Conservation (phyloP, 2,797 vertebrate genomes). For the Gymnodraco acuticeps region DNA sequence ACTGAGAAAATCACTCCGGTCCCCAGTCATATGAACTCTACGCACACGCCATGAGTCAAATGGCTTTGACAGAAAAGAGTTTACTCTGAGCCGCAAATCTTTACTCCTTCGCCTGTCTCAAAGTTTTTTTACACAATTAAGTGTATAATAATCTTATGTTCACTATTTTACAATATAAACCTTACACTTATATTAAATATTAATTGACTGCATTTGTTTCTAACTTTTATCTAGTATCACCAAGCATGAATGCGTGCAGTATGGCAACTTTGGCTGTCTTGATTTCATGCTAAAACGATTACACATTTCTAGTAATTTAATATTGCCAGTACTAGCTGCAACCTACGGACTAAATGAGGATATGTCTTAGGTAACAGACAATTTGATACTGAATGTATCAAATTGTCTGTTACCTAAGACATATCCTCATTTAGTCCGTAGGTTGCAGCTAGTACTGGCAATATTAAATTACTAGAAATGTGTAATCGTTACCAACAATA, state of each 20-base stretch:
- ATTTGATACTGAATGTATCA: too few species aligned
- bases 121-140: background rate
- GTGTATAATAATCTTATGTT: conserved; percentile 43
- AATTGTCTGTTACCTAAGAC: background rate
- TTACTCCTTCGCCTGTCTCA: conserved; percentile 16
- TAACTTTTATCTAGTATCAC: conserved; percentile 2
- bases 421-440: background rate
- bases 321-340: too few species aligned
- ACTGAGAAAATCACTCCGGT: conserved; percentile 85
- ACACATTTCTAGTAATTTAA: too few species aligned
- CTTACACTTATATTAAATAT: conserved; percentile 5
- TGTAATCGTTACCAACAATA: conserved; percentile 6
- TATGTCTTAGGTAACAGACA: too few species aligned
- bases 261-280: conserved; percentile 27
- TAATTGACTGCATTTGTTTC: conserved; percentile 10
- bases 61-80: conserved; percentile 68
- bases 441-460: background rate
- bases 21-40: conserved; percentile 87
- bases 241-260: conserved; percentile 13
- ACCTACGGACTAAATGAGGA: too few species aligned
- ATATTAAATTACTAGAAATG: background rate
- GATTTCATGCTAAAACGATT: conserved; percentile 21
- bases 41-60: conserved; percentile 85
- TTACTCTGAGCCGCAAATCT: conserved; percentile 41
- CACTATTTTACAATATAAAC: background rate